phyloP scores from a whole-genome alignment of 2,797 vertebrate genomes.

The Rousettus madagascariensis region DNA sequence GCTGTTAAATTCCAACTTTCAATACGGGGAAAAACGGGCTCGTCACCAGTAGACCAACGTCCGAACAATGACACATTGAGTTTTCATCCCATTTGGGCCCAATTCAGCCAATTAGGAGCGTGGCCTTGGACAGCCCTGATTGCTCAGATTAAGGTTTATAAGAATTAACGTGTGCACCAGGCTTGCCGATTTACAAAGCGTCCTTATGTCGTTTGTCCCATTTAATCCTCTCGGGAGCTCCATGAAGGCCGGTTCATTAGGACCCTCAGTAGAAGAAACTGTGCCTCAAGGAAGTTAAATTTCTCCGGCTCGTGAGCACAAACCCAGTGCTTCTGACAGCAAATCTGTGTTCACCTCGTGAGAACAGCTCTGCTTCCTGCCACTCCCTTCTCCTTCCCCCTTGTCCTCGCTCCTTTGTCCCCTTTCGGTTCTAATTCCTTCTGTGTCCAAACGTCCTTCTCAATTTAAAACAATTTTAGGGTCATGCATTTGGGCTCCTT shows the following conservation, averaged over 20 bases:
- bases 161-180: neutral
- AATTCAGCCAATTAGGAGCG: neutral
- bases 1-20: neutral
- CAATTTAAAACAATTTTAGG: neutral
- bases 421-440: neutral
- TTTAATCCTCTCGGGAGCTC: neutral
- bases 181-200: neutral
- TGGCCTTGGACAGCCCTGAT: neutral
- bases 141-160: neutral
- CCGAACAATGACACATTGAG: neutral
- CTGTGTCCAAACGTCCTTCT: neutral
- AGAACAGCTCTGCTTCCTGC: neutral
- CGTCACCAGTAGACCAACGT: neutral
- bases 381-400: rapidly evolving
- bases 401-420: neutral
- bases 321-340: neutral
- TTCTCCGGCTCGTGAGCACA: too few relatives aligned
- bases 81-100: neutral
- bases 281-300: neutral
- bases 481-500: neutral
- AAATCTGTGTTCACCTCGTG: rapidly evolving
- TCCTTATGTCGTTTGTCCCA: neutral
- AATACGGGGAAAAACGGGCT: neutral
- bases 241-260: neutral
- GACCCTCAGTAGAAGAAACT: neutral